phyloP scores from a whole-genome alignment of 2,113 vertebrate species.

The Megatriorchis doriae region DNA sequence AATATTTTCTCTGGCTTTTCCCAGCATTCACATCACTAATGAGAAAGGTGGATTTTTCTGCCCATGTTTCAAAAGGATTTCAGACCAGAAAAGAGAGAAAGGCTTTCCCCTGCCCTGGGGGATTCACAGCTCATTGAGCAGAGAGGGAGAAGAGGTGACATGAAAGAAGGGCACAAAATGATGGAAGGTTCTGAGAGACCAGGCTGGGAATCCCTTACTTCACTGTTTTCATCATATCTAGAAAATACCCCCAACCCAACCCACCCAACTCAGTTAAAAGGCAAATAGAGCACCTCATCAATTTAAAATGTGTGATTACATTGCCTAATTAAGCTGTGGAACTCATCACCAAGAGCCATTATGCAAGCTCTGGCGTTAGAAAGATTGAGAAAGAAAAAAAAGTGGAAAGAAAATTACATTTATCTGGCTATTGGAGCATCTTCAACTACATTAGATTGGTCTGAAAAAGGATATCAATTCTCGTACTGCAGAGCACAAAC shows the following conservation, averaged over 20 bases:
- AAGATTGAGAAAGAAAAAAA: background rate
- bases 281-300: conserved; percentile 15
- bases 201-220: background rate
- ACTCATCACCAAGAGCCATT: background rate
- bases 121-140: background rate
- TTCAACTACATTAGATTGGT: background rate
- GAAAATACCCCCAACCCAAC: background rate
- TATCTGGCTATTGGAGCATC: conserved; percentile 1
- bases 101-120: background rate
- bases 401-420: background rate
- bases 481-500: conserved; percentile 17
- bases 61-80: background rate
- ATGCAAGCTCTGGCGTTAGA: conserved; percentile 1
- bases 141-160: background rate
- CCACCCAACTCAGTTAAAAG: conserved; percentile 2
- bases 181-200: background rate
- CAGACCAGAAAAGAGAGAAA: background rate
- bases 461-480: conserved; percentile 15
- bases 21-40: background rate
- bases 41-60: background rate
- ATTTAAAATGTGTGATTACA: background rate
- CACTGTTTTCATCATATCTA: background rate
- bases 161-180: background rate
- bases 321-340: conserved; percentile 19
- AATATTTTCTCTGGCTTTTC: background rate